A percentile compares a stretch with the other conserved stretches of the same genome.
Evolutionary conservation across 2,888 invertebrate genomes (phyloP).

Genomic region (Drosophila trichaetosa): DNA sequence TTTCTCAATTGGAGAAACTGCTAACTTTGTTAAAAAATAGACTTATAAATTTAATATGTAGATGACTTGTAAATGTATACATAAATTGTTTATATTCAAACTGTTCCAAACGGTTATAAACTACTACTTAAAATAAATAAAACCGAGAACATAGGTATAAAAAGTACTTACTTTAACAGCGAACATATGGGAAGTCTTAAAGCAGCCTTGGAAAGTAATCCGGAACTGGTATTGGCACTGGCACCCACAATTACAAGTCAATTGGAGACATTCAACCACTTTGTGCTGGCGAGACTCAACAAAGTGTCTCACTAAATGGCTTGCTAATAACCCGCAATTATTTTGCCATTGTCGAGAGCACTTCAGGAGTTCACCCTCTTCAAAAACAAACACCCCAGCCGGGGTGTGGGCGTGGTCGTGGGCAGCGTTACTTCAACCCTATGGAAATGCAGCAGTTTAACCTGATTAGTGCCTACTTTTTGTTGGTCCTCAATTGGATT

Average conservation of each 20-base stretch:
- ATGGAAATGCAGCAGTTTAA: slow-evolving; percentile 59
- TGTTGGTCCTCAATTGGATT: slow-evolving; percentile 65
- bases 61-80: neutral
- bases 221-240: slow-evolving; percentile 10
- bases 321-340: slow-evolving; percentile 73
- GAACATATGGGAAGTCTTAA: slow-evolving; percentile 25
- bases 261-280: slow-evolving; percentile 39
- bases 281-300: slow-evolving; percentile 15
- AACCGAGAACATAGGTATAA: neutral
- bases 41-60: neutral
- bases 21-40: neutral
- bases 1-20: neutral
- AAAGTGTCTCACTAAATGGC: slow-evolving; percentile 68
- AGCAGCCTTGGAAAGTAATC: neutral
- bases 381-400: slow-evolving; percentile 6
- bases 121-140: neutral
- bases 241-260: slow-evolving; percentile 37
- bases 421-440: slow-evolving; percentile 57
- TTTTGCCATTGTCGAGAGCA: slow-evolving; percentile 63
- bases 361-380: slow-evolving; percentile 37
- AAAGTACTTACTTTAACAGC: slow-evolving; percentile 23
- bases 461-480: slow-evolving; percentile 65
- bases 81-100: neutral
- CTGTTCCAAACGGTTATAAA: neutral
- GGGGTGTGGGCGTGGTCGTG: slow-evolving; percentile 17